phyloP scores from a whole-genome alignment of 1,140 invertebrate species.

The Papilio glaucus region DNA sequence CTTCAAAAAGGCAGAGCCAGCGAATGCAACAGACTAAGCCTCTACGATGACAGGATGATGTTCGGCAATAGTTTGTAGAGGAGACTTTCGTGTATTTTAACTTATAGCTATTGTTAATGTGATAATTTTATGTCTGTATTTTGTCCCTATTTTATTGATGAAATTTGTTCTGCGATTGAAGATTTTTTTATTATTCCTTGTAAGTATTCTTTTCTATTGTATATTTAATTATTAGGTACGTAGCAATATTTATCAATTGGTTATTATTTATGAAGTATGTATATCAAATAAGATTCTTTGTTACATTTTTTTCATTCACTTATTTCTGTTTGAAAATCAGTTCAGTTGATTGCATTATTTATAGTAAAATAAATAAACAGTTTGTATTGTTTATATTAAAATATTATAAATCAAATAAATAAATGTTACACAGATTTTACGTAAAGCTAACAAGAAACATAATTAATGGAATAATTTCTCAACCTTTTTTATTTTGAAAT shows the following conservation, averaged over 20 bases:
- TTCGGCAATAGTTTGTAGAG: conserved; percentile 79
- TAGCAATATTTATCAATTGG: not conserved
- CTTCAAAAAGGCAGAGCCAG: conserved; percentile 72
- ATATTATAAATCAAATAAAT: not conserved
- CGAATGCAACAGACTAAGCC: conserved; percentile 87
- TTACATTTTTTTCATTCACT: conserved; percentile 17
- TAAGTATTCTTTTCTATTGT: not conserved
- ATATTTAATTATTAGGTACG: too few species aligned
- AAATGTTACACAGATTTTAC: not conserved
- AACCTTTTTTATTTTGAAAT: not conserved
- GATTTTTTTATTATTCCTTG: conserved; percentile 1
- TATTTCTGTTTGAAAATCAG: conserved; percentile 12
- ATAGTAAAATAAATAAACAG: too few species aligned
- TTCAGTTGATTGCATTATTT: not conserved
- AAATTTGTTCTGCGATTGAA: conserved; percentile 23
- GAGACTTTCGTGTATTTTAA: conserved; percentile 18
- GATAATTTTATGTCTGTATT: conserved; percentile 28
- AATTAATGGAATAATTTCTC: not conserved
- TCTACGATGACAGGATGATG: conserved; percentile 95
- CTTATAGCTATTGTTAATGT: conserved; percentile 36
- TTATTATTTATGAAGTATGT: not conserved
- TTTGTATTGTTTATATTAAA: too few species aligned
- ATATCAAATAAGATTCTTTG: not conserved
- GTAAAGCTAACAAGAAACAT: too few species aligned
- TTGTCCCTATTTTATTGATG: conserved; percentile 18